Base-by-base conservation (phyloP, 2,888 invertebrate species). In the Pseudanteris insignis region DNA sequence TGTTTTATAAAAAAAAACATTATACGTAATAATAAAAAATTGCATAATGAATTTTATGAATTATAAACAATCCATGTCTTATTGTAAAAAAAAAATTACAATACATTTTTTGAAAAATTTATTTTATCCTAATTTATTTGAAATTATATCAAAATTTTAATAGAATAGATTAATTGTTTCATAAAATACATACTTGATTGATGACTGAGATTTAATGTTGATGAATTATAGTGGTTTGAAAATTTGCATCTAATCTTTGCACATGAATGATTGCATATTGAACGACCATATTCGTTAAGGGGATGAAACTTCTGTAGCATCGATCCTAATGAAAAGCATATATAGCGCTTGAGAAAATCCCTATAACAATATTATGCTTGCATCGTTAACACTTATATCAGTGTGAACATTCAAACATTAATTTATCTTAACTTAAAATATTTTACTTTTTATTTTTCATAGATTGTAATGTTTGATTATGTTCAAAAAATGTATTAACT, bases 191-290 rank as follows among this genome's bases (percentile, higher is more conserved):
- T n/a, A 43, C 30, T 21, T 24, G 24, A 32, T 43, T 18, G 24
- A 9, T 9, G n/a, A 13, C 41, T 24, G 2, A 8, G 29, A 15
- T 9, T 29, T 9, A 12, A 13, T 43, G 43, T 24, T 15, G 12
- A 12, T 14, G 15, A 33, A 25, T 44, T 12, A 33, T 33, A 14
- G 33, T 8, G 14, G 33, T n/a, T 6, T 25, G 33, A 33, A 44
- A 33, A 44, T 25, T 33, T 44, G 14, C 26, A 14, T 46, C 26
- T 46, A 46, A 46, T 46, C 34, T 46, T 46, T 46, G 9, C 21
- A 33, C 44, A 44, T 33, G 44, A 33, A 44, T 33, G 44, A 44
- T 44, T 44, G 13, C 14, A 12, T 13, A 44, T 44, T 26, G 33
- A 44, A 44, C 14, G 44, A 15, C 33, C 25, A 25, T 9, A 13